A percentile compares a stretch with the other conserved stretches of the same genome.
These are phyloP conservation scores for Epicauta chinensis DNA, from an alignment of 1,140 invertebrate genomes.

Conservation along the genomic window DNA sequence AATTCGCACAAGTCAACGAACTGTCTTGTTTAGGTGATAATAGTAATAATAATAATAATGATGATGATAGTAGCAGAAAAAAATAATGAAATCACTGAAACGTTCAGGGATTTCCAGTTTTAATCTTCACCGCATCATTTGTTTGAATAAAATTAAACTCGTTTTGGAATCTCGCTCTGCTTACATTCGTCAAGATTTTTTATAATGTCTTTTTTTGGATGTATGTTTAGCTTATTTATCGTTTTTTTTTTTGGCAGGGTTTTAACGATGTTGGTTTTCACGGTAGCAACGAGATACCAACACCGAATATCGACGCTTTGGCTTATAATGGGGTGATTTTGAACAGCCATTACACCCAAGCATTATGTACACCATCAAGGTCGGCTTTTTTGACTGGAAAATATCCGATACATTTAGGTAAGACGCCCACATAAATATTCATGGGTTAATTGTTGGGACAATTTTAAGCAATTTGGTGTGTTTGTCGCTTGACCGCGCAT, in stretches of 20 bases:
- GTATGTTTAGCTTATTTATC: too few relatives aligned
- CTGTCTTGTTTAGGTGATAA: not conserved
- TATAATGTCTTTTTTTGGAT: too few relatives aligned
- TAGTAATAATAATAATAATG: too few relatives aligned
- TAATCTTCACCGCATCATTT: not conserved
- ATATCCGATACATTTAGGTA: slow-evolving; percentile 75
- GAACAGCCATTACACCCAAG: slow-evolving; percentile 66
- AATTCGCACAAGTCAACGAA: slow-evolving; percentile 6
- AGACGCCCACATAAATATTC: slow-evolving; percentile 18
- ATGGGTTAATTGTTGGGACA: not conserved
- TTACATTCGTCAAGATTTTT: not conserved
- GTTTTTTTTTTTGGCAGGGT: slow-evolving; percentile 53
- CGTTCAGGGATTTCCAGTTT: too few relatives aligned
- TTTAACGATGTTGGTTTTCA: slow-evolving; percentile 89
- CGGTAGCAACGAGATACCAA: slow-evolving; percentile 75
- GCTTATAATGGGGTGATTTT: slow-evolving; percentile 72
- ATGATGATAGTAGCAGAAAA: not conserved
- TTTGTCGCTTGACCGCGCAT: too few relatives aligned
- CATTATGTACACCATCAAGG: slow-evolving; percentile 73
- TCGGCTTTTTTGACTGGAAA: slow-evolving; percentile 73
- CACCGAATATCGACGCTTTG: slow-evolving; percentile 78
- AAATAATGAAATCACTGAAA: not conserved
- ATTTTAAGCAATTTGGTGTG: too few relatives aligned
- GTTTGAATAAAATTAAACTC: not conserved
- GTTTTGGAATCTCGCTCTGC: not conserved